Conservation (phyloP, 2,797 vertebrate genomes). For the Pseudomugil gertrudae region DNA sequence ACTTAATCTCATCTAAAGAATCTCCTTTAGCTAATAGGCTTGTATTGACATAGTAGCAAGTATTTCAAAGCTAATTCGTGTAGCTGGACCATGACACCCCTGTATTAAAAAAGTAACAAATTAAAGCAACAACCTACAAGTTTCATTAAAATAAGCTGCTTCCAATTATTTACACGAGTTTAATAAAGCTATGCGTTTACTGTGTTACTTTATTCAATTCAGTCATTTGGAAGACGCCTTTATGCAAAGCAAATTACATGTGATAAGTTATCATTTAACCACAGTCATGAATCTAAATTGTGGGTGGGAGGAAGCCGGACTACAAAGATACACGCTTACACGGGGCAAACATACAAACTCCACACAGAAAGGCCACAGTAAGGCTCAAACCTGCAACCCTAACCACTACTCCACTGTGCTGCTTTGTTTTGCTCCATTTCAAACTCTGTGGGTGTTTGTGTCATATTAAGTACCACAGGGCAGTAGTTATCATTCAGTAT, state of each 20-base stretch:
- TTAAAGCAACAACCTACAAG: background rate
- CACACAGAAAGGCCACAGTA: too few species aligned
- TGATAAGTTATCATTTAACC: too few species aligned
- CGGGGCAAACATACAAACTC: too few species aligned
- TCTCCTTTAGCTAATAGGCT: constrained; percentile 70
- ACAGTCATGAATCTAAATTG: too few species aligned
- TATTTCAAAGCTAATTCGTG: constrained; percentile 31
- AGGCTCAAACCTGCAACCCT: too few species aligned
- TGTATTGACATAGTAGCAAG: constrained; percentile 39
- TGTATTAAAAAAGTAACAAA: background rate
- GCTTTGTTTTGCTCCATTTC: too few species aligned
- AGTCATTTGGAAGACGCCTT: too few species aligned
- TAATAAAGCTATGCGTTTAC: background rate
- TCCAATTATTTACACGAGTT: background rate
- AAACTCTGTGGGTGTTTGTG: background rate
- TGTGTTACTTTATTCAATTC: too few species aligned
- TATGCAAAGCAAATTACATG: too few species aligned
- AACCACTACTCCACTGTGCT: too few species aligned
- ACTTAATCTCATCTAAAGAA: constrained; percentile 72
- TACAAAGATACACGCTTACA: too few species aligned
- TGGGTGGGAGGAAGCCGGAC: too few species aligned
- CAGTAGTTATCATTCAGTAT: background rate
- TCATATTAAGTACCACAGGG: background rate
- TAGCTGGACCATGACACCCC: background rate
- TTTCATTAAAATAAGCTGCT: background rate